Percentiles rank a stretch among this genome's conserved stretches.
These are phyloP conservation scores for Mormyrus proboscirostris DNA, from an alignment of 2,797 vertebrate genomes.

Conservation along the genomic window DNA sequence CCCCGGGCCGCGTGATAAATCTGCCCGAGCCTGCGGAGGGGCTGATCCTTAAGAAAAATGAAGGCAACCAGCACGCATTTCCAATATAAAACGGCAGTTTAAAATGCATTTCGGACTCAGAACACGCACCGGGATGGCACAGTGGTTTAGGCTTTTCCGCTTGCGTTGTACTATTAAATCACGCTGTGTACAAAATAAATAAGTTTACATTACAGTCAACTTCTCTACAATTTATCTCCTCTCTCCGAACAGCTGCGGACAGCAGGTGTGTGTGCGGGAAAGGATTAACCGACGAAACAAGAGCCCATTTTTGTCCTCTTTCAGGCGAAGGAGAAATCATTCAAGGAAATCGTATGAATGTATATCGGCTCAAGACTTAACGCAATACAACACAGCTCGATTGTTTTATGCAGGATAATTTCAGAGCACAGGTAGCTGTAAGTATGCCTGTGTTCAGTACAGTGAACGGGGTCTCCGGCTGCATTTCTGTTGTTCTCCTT, in stretches of 20 bases:
- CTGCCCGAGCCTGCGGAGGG: neutral
- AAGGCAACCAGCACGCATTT: neutral
- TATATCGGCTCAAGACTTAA: neutral
- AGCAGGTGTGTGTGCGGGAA: neutral
- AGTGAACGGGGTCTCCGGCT: neutral
- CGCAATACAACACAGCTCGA: neutral
- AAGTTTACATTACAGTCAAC: neutral
- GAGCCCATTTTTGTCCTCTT: neutral
- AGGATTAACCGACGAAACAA: neutral
- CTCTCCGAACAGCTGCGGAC: conserved; percentile 3
- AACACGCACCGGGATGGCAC: neutral
- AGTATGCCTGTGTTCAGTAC: neutral
- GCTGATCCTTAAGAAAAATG: neutral
- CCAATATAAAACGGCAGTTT: neutral
- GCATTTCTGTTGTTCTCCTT: neutral
- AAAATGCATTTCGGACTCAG: neutral
- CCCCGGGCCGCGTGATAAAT: conserved; percentile 1
- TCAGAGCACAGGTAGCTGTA: neutral
- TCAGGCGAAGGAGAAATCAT: neutral
- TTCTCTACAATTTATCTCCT: neutral
- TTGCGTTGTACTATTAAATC: neutral
- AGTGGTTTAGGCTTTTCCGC: neutral
- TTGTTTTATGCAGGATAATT: neutral
- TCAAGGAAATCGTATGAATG: neutral
- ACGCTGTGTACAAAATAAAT: conserved; percentile 5